These are phyloP conservation scores for Amphiprion ocellaris DNA, from an alignment of 2,113 vertebrate genomes.

Conservation along the genomic window DNA sequence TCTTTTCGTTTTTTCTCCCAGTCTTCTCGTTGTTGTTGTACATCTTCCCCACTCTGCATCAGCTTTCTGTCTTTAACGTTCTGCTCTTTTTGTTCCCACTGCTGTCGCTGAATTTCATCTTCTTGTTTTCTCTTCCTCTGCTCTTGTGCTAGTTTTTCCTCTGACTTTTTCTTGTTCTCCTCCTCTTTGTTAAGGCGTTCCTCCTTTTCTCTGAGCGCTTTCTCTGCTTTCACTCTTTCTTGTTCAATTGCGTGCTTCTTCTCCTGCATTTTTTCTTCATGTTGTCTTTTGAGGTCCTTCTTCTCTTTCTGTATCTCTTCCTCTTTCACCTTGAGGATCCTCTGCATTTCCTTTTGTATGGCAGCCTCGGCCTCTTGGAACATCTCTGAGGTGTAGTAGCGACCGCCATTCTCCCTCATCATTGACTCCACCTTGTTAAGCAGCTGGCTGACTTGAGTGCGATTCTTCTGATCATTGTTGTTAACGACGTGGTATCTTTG, in stretches of 20 bases:
- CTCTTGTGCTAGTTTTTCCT: constrained; percentile 31
- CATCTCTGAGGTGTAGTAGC: constrained; percentile 50
- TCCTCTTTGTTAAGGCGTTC: constrained; percentile 14
- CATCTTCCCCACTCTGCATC: background rate
- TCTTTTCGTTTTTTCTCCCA: constrained; percentile 33
- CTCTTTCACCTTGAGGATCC: constrained; percentile 52
- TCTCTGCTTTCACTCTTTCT: constrained; percentile 20
- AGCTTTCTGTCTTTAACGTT: background rate
- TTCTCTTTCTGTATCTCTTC: constrained; percentile 42
- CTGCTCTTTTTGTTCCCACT: constrained; percentile 31
- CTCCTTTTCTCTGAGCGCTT: constrained; percentile 33
- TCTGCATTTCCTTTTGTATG: constrained; percentile 43
- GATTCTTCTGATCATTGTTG: constrained; percentile 21
- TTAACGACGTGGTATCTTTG: constrained; percentile 59
- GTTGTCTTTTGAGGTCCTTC: constrained; percentile 15
- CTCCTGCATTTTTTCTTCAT: background rate
- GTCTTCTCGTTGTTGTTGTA: background rate
- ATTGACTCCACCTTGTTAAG: constrained; percentile 43
- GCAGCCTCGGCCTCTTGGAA: constrained; percentile 45
- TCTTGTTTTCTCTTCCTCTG: background rate
- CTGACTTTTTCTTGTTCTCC: constrained; percentile 14
- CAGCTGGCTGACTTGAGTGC: constrained; percentile 57
- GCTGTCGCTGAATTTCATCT: background rate
- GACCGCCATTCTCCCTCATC: constrained; percentile 35
- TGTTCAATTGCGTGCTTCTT: constrained; percentile 8